These are phyloP conservation scores for Sceloporus tristichus DNA, from an alignment of 2,113 vertebrate genomes.

Conservation along the genomic window DNA sequence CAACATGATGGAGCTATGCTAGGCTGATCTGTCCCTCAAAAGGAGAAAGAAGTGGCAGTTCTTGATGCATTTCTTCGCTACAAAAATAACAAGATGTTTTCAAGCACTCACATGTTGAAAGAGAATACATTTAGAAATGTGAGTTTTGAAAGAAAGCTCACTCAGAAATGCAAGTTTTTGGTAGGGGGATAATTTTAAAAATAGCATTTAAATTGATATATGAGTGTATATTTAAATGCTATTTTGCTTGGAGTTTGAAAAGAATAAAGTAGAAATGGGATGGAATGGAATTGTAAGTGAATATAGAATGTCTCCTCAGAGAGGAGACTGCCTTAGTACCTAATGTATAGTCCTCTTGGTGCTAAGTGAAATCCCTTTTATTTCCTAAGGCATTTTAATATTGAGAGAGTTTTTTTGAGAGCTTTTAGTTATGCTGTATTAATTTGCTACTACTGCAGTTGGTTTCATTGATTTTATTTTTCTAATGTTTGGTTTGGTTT, in stretches of 20 bases:
- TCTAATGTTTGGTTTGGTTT: neutral
- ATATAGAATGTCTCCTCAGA: neutral
- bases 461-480: too few species aligned
- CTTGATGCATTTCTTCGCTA: neutral
- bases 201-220: neutral
- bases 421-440: neutral
- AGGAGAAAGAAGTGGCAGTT: too few species aligned
- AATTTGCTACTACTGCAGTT: neutral
- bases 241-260: neutral
- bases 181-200: neutral
- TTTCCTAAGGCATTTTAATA: neutral
- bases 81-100: neutral
- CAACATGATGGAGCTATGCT: too few species aligned
- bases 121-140: neutral
- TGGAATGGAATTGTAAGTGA: neutral
- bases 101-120: neutral
- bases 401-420: neutral
- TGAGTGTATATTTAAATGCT: neutral
- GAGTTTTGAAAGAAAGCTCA: neutral
- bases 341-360: neutral
- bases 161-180: neutral
- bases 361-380: neutral
- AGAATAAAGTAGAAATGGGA: neutral
- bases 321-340: neutral
- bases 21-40: too few species aligned